A percentile compares a stretch with the other conserved stretches of the same genome.
Evolutionary conservation across 1,140 invertebrate species (phyloP).

Genomic region (Aphaenogaster rudis): DNA sequence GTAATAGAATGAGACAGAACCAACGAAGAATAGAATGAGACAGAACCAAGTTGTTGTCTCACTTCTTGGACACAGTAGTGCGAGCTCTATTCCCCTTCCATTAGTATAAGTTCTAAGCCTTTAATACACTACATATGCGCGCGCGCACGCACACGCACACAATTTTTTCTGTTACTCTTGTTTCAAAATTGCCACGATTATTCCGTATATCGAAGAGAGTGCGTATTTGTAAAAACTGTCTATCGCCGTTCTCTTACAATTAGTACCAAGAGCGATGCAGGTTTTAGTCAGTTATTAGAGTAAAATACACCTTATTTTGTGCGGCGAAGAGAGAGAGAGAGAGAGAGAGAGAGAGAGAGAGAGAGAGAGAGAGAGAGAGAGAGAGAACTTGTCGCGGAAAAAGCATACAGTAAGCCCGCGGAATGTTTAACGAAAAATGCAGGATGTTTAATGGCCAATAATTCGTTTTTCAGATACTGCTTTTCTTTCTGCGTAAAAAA

Average conservation of each 20-base stretch:
- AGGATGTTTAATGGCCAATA: not conserved
- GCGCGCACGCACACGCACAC: not conserved
- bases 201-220: conserved; percentile 46
- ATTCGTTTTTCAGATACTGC: not conserved
- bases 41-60: no score
- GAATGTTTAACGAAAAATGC: not conserved
- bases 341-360: not conserved
- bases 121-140: no score
- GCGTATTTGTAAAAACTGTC: not conserved
- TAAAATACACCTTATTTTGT: no score
- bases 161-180: not conserved
- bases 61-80: no score
- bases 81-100: no score
- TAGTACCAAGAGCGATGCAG: not conserved
- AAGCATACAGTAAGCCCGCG: not conserved
- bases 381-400: not conserved
- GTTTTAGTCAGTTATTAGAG: conserved; percentile 31
- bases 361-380: no score
- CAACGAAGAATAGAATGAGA: no score
- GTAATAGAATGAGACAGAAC: no score
- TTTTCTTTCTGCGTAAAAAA: not conserved
- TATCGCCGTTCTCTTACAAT: not conserved
- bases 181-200: not conserved
- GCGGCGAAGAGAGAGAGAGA: not conserved
- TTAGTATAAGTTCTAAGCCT: no score